Conservation (phyloP, 2,797 vertebrate species). For the Enteromius afrohamiltoni region DNA sequence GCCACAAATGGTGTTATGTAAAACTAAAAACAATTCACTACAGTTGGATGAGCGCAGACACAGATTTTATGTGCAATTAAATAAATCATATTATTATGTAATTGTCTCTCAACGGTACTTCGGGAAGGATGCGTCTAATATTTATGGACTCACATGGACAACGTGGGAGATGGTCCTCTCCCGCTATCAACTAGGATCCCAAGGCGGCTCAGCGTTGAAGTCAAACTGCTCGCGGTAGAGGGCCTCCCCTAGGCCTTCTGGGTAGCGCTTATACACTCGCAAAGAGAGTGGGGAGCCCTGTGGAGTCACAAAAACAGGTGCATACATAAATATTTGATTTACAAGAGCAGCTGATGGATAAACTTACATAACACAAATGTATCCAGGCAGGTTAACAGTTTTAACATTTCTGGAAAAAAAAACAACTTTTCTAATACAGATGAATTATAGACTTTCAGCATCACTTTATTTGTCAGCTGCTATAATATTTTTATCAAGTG, state of each 20-base stretch:
- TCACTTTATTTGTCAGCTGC: background rate
- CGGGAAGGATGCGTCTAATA: background rate
- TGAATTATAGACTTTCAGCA: background rate
- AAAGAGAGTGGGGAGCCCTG: slow-evolving; percentile 88
- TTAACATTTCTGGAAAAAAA: background rate
- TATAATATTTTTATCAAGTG: slow-evolving; percentile 1
- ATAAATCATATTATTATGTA: slow-evolving; percentile 25
- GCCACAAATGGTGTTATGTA: slow-evolving; percentile 43
- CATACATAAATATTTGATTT: background rate
- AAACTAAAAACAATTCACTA: slow-evolving; percentile 23
- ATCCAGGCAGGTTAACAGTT: background rate
- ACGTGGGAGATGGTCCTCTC: slow-evolving; percentile 99
- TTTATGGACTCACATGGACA: slow-evolving; percentile 92
- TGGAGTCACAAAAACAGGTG: slow-evolving; percentile 29
- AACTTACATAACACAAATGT: background rate
- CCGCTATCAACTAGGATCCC: slow-evolving; percentile 99
- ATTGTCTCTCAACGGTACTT: background rate
- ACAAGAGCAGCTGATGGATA: slow-evolving; percentile 16
- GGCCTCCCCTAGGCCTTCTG: slow-evolving; percentile 98
- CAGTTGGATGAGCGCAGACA: background rate
- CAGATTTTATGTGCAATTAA: slow-evolving; percentile 3
- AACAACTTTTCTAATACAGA: background rate
- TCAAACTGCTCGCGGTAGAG: slow-evolving; percentile 99
- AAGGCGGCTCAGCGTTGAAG: slow-evolving; percentile 99
- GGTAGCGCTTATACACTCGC: slow-evolving; percentile 96